Percentiles rank a stretch among this genome's conserved stretches.
Evolutionary conservation across 2,113 vertebrate species (phyloP).

Genomic region (Gila orcuttii): DNA sequence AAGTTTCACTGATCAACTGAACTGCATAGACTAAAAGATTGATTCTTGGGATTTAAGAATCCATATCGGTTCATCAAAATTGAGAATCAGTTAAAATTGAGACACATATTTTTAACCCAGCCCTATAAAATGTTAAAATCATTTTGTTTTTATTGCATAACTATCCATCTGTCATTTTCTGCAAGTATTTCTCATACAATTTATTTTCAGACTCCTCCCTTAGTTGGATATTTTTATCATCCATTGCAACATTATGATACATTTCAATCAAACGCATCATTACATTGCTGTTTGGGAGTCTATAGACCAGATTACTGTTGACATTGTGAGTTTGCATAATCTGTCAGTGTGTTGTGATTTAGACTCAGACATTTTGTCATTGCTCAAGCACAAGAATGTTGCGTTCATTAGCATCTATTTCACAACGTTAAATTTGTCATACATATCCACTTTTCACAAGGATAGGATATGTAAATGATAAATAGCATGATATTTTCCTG

Average conservation of each 20-base stretch:
- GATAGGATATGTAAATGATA: not conserved
- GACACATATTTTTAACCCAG: too few species aligned
- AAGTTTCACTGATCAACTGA: too few species aligned
- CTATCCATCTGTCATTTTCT: not conserved
- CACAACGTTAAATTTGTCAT: not conserved
- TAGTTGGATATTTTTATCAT: conserved; percentile 4
- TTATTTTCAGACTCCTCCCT: not conserved
- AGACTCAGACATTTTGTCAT: not conserved
- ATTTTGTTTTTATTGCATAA: conserved; percentile 20
- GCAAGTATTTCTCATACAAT: not conserved
- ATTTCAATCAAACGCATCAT: not conserved
- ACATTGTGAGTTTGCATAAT: not conserved
- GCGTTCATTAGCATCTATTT: not conserved
- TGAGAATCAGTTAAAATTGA: too few species aligned
- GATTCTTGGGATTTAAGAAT: too few species aligned
- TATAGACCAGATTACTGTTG: not conserved
- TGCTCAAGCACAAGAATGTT: not conserved
- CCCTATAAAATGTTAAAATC: not conserved
- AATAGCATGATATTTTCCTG: not conserved
- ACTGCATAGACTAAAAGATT: too few species aligned
- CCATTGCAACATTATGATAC: not conserved
- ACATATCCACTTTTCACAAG: not conserved
- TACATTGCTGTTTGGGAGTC: not conserved
- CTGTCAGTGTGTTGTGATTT: not conserved
- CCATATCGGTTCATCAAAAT: too few species aligned